Percentiles rank a stretch among this genome's conserved stretches.
Conservation (phyloP, 2,113 vertebrate genomes). For the Erythrocercus mccallii region DNA sequence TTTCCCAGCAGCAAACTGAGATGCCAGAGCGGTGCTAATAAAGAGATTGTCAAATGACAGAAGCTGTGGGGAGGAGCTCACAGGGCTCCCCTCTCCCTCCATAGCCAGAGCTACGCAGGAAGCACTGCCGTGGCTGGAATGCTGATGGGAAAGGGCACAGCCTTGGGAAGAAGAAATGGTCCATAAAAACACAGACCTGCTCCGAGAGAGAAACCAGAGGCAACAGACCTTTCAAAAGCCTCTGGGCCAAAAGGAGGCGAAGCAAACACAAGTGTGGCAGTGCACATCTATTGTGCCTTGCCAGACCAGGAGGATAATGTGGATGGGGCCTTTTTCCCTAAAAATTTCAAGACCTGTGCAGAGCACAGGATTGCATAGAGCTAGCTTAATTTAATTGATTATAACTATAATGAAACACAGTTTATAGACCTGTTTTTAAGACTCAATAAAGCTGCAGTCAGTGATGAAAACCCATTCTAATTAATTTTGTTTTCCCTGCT, state of each 20-base stretch:
- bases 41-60: not conserved
- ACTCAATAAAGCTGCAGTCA: not conserved
- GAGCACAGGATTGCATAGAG: not conserved
- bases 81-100: not conserved
- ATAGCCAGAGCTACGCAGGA: not conserved
- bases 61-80: not conserved
- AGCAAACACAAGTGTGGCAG: not conserved
- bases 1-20: not conserved
- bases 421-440: not conserved
- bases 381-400: not conserved
- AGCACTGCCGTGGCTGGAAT: not conserved
- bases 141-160: not conserved
- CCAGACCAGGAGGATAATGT: not conserved
- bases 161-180: not conserved
- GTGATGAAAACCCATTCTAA: not conserved
- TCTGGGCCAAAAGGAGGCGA: not conserved
- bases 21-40: not conserved
- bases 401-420: not conserved
- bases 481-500: not conserved
- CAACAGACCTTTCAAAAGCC: not conserved
- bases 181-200: not conserved
- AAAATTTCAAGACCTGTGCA: not conserved
- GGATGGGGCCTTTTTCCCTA: not conserved
- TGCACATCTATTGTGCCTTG: rapidly evolving
- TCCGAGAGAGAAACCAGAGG: not conserved